phyloP scores from a whole-genome alignment of 2,797 vertebrate genomes.

The Avahi laniger region DNA sequence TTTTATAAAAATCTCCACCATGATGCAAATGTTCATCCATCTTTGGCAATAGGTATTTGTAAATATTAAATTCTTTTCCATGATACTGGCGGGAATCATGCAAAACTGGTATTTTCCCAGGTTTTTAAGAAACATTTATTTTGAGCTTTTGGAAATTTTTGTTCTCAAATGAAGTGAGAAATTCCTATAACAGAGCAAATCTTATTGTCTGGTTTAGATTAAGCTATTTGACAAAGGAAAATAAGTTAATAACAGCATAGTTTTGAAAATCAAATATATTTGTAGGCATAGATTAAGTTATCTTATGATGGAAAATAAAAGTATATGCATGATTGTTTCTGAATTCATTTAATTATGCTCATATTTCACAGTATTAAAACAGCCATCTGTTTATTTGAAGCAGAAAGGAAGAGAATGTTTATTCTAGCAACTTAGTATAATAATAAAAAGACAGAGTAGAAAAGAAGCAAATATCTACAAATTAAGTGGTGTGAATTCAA shows the following conservation, averaged over 20 bases:
- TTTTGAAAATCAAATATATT: slow-evolving; percentile 1
- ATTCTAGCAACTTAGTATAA: slow-evolving; percentile 25
- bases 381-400: slow-evolving; percentile 60
- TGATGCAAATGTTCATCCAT: neutral
- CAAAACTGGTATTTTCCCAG: neutral
- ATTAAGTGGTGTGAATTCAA: neutral
- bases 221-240: neutral
- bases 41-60: neutral
- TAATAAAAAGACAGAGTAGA: slow-evolving; percentile 40
- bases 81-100: neutral
- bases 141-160: neutral
- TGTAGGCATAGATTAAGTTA: neutral
- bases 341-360: slow-evolving; percentile 50
- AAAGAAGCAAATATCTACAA: slow-evolving; percentile 1
- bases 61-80: neutral
- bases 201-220: neutral
- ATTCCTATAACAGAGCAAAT: neutral
- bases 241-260: neutral
- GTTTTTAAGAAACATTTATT: neutral
- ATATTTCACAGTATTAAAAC: slow-evolving; percentile 45
- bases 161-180: neutral
- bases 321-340: neutral
- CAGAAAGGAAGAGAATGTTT: slow-evolving; percentile 48
- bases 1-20: neutral
- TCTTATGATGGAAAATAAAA: slow-evolving; percentile 19